phyloP scores from a whole-genome alignment of 1,140 invertebrate genomes.

The Bradynema listronoti region DNA sequence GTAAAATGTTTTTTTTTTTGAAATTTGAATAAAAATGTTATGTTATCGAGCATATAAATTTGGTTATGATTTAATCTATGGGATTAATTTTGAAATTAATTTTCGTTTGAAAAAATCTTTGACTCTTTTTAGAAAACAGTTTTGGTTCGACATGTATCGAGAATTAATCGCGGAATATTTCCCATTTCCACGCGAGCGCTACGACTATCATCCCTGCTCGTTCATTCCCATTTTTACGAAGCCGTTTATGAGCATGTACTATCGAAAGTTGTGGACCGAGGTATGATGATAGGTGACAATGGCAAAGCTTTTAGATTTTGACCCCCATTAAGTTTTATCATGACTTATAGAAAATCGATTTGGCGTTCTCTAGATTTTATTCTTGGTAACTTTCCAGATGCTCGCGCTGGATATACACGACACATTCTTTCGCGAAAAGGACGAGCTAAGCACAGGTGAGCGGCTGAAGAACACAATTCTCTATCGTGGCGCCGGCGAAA shows the following conservation, averaged over 20 bases:
- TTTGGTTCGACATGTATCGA: slow-evolving; percentile 56
- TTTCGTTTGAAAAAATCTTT: slow-evolving; percentile 14
- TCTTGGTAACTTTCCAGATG: no score
- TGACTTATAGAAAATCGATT: background rate
- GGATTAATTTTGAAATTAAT: background rate
- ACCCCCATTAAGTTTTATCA: no score
- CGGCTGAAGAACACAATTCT: slow-evolving; percentile 45
- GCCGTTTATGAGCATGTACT: slow-evolving; percentile 50
- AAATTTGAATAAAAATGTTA: no score
- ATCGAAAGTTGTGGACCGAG: slow-evolving; percentile 44
- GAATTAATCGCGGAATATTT: slow-evolving; percentile 55
- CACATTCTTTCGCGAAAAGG: slow-evolving; percentile 46
- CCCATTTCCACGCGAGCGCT: slow-evolving; percentile 42
- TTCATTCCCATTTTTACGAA: slow-evolving; percentile 54
- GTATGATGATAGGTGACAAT: slow-evolving; percentile 10
- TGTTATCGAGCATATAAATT: no score
- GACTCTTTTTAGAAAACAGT: slow-evolving; percentile 43
- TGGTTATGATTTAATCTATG: no score
- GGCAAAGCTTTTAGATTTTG: no score
- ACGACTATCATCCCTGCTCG: slow-evolving; percentile 56
- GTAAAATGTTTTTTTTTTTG: no score
- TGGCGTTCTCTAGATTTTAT: slow-evolving; percentile 14
- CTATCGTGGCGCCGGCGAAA: slow-evolving; percentile 46
- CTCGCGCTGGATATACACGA: slow-evolving; percentile 53
- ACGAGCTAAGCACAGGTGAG: slow-evolving; percentile 44